A percentile compares a stretch with the other conserved stretches of the same genome.
Evolutionary conservation across 2,113 vertebrate genomes (phyloP).

Genomic region (Donacobius atricapilla): DNA sequence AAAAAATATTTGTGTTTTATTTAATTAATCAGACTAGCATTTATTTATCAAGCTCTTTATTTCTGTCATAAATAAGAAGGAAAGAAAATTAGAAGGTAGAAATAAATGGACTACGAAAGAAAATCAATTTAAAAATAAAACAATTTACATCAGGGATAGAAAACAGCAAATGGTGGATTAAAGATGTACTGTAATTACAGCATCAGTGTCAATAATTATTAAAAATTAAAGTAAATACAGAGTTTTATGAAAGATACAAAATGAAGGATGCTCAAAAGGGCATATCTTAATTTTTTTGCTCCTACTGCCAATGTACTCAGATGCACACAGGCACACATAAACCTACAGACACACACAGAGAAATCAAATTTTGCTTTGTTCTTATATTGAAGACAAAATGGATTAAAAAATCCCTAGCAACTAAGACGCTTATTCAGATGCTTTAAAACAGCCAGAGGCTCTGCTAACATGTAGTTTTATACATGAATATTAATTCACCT

Average conservation of each 20-base stretch:
- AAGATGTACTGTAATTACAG: not conserved
- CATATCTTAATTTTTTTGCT: not conserved
- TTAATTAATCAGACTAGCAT: not conserved
- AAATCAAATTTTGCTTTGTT: not conserved
- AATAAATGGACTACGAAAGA: not conserved
- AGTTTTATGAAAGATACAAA: not conserved
- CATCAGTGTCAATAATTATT: not conserved
- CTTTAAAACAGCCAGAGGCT: not conserved
- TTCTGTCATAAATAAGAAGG: not conserved
- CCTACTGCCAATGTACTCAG: not conserved
- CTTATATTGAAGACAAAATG: not conserved
- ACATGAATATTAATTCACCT: constrained; percentile 17
- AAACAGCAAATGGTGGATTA: not conserved
- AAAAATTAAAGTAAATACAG: not conserved
- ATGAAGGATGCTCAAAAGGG: not conserved
- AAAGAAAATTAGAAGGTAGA: not conserved
- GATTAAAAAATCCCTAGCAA: not conserved
- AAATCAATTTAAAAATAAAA: not conserved
- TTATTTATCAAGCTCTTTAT: not conserved
- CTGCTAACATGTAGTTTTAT: not conserved
- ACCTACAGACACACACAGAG: not conserved
- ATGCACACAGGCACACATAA: not conserved
- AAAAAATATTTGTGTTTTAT: not conserved
- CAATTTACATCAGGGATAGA: not conserved
- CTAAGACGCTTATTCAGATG: not conserved